Conservation (phyloP, 1,140 invertebrate species). For the Geopemphigus sp. region DNA sequence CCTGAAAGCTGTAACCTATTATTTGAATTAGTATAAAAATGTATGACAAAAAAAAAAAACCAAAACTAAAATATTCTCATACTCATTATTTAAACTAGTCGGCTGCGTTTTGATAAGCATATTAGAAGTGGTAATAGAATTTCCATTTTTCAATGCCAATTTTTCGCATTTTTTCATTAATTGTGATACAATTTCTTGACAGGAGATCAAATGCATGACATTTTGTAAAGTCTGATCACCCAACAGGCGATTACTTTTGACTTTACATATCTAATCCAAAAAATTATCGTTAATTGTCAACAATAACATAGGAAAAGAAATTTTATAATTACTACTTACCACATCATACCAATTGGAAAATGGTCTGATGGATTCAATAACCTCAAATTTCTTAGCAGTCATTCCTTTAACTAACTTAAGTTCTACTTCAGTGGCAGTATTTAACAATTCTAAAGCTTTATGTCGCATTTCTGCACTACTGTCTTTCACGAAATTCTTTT, state of each 20-base stretch:
- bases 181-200: constrained; percentile 66
- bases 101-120: constrained; percentile 68
- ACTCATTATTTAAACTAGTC: constrained; percentile 60
- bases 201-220: constrained; percentile 68
- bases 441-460: constrained; percentile 74
- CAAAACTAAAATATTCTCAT: constrained; percentile 44
- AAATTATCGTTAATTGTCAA: not conserved
- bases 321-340: constrained; percentile 56
- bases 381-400: constrained; percentile 71
- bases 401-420: constrained; percentile 67
- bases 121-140: constrained; percentile 68
- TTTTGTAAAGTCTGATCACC: constrained; percentile 71
- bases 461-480: constrained; percentile 68
- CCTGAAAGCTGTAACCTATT: constrained; percentile 70
- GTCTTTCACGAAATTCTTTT: constrained; percentile 69
- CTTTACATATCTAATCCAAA: constrained; percentile 62
- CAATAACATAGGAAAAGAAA: too few relatives aligned
- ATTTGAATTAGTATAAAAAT: constrained; percentile 52
- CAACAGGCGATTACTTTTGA: constrained; percentile 66
- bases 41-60: constrained; percentile 13
- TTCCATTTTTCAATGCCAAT: constrained; percentile 68
- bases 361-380: constrained; percentile 66
- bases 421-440: constrained; percentile 65
- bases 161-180: constrained; percentile 75
- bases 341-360: constrained; percentile 72